phyloP scores from a whole-genome alignment of 64 coral and sea anemone genomes.

The Trachythela sp. region DNA sequence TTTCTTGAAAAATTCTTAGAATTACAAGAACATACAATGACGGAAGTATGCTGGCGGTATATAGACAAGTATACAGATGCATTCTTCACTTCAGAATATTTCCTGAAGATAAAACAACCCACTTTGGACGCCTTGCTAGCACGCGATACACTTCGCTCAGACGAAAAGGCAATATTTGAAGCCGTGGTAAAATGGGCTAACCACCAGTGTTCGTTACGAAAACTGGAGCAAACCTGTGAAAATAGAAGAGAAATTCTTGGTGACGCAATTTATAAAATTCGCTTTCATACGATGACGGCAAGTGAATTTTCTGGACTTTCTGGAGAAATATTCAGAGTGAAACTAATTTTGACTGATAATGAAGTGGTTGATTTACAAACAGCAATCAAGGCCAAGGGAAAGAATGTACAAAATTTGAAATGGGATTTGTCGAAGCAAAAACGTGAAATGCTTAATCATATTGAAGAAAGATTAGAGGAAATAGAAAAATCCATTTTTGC shows the following conservation, averaged over 20 bases:
- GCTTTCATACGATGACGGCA: background rate
- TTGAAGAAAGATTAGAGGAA: no score
- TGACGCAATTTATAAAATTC: background rate
- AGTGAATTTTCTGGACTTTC: background rate
- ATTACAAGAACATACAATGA: background rate
- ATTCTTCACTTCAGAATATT: background rate
- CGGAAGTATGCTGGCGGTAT: background rate
- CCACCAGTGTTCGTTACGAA: background rate
- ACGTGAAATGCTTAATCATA: background rate
- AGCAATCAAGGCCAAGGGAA: background rate
- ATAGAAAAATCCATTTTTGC: background rate
- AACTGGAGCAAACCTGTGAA: background rate
- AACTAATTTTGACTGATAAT: background rate
- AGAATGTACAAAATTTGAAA: background rate
- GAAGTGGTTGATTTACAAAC: background rate
- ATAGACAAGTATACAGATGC: background rate
- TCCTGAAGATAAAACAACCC: background rate
- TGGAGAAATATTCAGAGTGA: background rate
- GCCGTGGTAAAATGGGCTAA: background rate
- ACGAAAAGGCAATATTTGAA: background rate
- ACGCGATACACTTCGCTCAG: background rate
- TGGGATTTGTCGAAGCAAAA: background rate
- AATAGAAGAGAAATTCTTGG: background rate
- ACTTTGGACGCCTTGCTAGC: background rate
- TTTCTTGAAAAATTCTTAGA: background rate